A percentile compares a stretch with the other conserved stretches of the same genome.
phyloP scores from a whole-genome alignment of 2,888 invertebrate species.

The Protodeltote pygarga region DNA sequence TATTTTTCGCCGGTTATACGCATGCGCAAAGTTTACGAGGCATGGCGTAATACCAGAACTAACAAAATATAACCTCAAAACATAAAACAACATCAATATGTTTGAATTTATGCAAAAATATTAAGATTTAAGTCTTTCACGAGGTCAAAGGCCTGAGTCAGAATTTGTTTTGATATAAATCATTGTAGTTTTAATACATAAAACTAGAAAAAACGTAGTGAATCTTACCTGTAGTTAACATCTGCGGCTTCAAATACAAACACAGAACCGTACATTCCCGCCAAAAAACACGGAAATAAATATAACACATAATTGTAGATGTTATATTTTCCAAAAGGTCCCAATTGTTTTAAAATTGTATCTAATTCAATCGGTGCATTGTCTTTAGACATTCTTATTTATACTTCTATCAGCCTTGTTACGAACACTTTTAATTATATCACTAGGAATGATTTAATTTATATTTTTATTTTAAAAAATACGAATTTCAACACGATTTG shows the following conservation, averaged over 20 bases:
- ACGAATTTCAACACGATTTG: conserved; percentile 9
- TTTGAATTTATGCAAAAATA: background rate
- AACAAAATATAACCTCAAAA: conserved; percentile 34
- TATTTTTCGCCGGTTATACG: conserved; percentile 41
- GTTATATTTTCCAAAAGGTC: conserved; percentile 77
- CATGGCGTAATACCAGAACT: conserved; percentile 45
- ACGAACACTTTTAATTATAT: conserved; percentile 41
- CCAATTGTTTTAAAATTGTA: conserved; percentile 69
- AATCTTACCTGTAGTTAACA: conserved; percentile 72
- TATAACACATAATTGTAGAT: conserved; percentile 76
- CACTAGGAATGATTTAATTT: conserved; percentile 11
- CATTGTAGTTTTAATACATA: conserved; percentile 1
- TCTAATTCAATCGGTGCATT: conserved; percentile 65
- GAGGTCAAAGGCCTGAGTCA: background rate
- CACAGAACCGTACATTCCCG: conserved; percentile 78
- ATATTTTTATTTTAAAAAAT: conserved; percentile 39
- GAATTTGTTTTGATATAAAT: background rate
- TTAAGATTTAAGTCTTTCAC: background rate
- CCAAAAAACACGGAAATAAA: conserved; percentile 77
- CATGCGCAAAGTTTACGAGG: conserved; percentile 51
- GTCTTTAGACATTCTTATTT: conserved; percentile 63
- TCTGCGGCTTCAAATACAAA: conserved; percentile 80
- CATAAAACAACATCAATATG: conserved; percentile 3
- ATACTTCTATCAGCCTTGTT: conserved; percentile 43
- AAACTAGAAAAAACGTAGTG: background rate